Percentiles rank a stretch among this genome's conserved stretches.
Evolutionary conservation across 2,888 invertebrate species (phyloP).

Genomic region (Plagiodera versicolora): DNA sequence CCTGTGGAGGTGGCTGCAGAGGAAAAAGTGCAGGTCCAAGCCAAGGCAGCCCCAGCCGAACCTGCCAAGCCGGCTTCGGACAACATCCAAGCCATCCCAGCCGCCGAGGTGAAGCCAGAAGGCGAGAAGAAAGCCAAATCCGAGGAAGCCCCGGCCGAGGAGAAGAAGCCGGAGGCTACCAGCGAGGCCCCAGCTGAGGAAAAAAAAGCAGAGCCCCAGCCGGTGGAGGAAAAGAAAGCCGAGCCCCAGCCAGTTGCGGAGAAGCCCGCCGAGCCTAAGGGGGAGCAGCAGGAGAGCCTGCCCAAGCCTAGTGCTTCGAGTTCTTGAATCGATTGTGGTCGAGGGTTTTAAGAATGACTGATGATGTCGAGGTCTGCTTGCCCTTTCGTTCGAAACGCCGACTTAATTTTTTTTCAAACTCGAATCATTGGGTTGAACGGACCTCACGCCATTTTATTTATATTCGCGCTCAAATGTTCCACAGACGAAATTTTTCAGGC

Average conservation of each 20-base stretch:
- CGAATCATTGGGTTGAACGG: conserved; percentile 49
- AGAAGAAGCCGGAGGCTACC: background rate
- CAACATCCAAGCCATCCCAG: conserved; percentile 7
- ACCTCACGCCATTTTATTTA: conserved; percentile 45
- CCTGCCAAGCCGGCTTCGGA: conserved; percentile 6
- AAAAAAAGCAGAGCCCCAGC: background rate
- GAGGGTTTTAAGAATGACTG: conserved; percentile 35
- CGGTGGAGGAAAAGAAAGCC: conserved; percentile 8
- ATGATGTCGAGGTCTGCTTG: conserved; percentile 48
- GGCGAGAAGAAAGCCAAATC: conserved; percentile 44
- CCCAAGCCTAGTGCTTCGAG: conserved; percentile 44
- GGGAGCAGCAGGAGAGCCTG: conserved; percentile 38
- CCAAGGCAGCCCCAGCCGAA: background rate
- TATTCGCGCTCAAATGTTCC: conserved; percentile 41
- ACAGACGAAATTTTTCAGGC: conserved; percentile 24
- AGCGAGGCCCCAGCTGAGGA: background rate
- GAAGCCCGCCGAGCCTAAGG: conserved; percentile 28
- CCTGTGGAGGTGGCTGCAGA: no score
- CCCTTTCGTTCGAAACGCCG: conserved; percentile 46
- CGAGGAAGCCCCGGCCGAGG: background rate
- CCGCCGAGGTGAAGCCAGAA: conserved; percentile 36
- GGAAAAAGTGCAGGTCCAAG: background rate
- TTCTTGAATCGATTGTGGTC: conserved; percentile 42
- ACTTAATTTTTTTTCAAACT: conserved; percentile 43
- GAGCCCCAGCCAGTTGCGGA: conserved; percentile 40